A percentile compares a stretch with the other conserved stretches of the same genome.
Conservation (phyloP, 2,888 invertebrate genomes). For the Strigamia transsilvanica region DNA sequence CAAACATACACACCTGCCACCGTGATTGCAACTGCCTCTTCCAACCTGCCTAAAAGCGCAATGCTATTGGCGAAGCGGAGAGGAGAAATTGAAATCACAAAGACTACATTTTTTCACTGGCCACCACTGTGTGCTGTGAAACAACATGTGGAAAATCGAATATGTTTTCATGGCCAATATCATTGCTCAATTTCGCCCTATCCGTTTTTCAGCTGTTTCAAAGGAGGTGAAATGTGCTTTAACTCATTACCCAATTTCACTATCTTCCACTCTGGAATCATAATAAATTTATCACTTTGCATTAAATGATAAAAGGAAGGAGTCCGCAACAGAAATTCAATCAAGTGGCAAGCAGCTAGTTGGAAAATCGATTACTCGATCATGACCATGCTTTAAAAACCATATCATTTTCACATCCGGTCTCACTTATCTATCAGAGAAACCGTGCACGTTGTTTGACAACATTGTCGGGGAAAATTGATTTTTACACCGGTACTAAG, state of each 20-base stretch:
- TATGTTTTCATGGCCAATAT: background rate
- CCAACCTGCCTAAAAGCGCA: slow-evolving; percentile 18
- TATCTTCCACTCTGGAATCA: background rate
- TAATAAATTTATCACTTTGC: slow-evolving; percentile 1
- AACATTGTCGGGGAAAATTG: no score
- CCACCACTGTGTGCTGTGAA: background rate
- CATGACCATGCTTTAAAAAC: background rate
- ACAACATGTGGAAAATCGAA: background rate
- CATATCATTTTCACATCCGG: background rate
- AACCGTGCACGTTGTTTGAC: no score
- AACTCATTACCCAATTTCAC: slow-evolving; percentile 10
- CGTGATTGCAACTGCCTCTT: slow-evolving; percentile 5
- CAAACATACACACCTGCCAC: slow-evolving; percentile 22
- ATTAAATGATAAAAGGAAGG: slow-evolving; percentile 13
- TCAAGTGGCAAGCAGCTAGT: slow-evolving; percentile 11
- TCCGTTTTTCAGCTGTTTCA: background rate
- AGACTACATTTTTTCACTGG: background rate
- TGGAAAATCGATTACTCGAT: background rate
- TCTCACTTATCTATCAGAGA: background rate
- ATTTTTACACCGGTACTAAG: no score
- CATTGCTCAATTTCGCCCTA: background rate
- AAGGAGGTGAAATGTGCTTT: background rate
- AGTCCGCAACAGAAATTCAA: background rate
- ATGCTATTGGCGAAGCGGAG: background rate
- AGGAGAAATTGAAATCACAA: background rate